Evolutionary conservation across 2,113 vertebrate genomes (phyloP), one percentile per base, ranked within the genome.

Genomic region (Ptilorrhoa leucosticta): DNA sequence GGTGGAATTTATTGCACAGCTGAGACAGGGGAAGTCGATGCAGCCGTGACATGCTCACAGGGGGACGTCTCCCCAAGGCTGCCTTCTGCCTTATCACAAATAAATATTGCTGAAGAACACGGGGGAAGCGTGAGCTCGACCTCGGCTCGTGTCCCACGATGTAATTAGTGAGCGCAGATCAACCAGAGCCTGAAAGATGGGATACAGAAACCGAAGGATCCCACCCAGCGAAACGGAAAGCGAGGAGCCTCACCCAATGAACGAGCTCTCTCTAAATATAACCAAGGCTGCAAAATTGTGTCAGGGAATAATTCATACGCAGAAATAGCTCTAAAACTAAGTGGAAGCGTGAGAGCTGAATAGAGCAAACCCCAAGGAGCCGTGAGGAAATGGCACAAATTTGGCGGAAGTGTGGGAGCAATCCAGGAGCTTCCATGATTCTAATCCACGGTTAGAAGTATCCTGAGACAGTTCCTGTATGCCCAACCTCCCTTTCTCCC

Each of bases 221-320:
- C 92, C 83, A 44, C 80, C 50, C 93, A 87, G 54, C 13, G 10
- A 56, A 63, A 93, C 1, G 60, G 71, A 90, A 93, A 89, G 89
- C 10, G 28, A 91, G 89, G 66, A 81, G 68, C 69, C 51, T 95
- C 56, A 9, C 86, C 86, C 96, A 96, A 87, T 89, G 91, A 88
- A 69, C 5, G 28, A 83, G 90, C 86, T 87, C 80, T 54, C 95
- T 66, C 95, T 95, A 95, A 95, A 96, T 92, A 96, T 90, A 97
- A 93, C 93, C 64, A 30, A 31, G 18, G 56, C 96, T 91, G 95
- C 83, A 92, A 66, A 95, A 84, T 81, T 54, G 69, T 89, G 95
- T 75, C 94, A 95, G 89, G 54, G 83, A 84, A 94, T 91, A 94
- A 94, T 88, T 93, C 79, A 39, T 53, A 83, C 23, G 16, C 91